These are phyloP conservation scores for Cyrtorhinus lividipennis DNA, from an alignment of 1,140 invertebrate genomes.

Conservation along the genomic window DNA sequence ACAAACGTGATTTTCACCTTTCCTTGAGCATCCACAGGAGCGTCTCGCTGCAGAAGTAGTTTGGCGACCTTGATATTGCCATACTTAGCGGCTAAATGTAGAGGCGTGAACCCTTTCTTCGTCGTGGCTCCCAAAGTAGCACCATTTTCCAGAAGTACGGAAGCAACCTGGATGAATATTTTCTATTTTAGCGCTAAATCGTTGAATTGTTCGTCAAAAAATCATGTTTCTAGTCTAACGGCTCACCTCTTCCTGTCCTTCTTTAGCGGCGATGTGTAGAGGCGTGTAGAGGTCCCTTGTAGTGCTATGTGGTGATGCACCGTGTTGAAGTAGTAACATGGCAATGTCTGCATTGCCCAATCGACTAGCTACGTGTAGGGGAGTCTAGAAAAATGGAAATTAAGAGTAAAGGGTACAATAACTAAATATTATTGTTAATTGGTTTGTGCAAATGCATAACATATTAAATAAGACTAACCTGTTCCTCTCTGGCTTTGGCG, in stretches of 20 bases:
- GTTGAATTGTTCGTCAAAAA: too few relatives aligned
- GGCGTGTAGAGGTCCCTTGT: constrained; percentile 94
- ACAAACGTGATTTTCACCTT: constrained; percentile 49
- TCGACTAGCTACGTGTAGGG: constrained; percentile 81
- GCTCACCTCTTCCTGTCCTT: constrained; percentile 70
- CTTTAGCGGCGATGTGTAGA: constrained; percentile 94
- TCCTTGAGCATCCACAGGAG: constrained; percentile 85
- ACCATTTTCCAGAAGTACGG: constrained; percentile 81
- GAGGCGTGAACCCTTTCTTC: constrained; percentile 93
- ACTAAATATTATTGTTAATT: neutral
- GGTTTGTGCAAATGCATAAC: neutral
- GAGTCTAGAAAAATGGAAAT: constrained; percentile 48
- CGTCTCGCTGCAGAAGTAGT: constrained; percentile 69
- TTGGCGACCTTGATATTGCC: constrained; percentile 85
- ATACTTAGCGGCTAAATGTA: constrained; percentile 95
- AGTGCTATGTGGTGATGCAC: constrained; percentile 67
- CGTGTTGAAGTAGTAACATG: constrained; percentile 77
- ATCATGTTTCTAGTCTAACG: constrained; percentile 31
- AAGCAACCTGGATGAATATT: constrained; percentile 67
- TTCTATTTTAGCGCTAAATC: constrained; percentile 40
- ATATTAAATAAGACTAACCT: constrained; percentile 8
- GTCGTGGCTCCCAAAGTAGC: constrained; percentile 80
- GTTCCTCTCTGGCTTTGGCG: constrained; percentile 61
- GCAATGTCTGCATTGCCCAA: constrained; percentile 89
- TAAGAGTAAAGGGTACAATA: neutral